Percentiles rank a stretch among this genome's conserved stretches.
These are phyloP conservation scores for Catagonus wagneri DNA, from an alignment of 2,113 vertebrate species.

Conservation along the genomic window DNA sequence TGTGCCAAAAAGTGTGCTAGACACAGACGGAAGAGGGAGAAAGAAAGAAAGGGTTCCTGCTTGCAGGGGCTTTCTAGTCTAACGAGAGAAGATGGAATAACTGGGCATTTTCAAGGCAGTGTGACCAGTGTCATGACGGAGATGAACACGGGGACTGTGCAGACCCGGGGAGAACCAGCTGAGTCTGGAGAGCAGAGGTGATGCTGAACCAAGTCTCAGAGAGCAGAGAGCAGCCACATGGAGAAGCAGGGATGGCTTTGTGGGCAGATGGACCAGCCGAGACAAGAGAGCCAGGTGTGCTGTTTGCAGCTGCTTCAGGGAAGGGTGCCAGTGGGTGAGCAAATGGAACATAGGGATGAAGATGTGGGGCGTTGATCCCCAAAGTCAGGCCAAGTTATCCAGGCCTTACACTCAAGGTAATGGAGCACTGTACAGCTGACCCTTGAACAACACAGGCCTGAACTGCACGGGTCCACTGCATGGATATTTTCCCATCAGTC, in stretches of 20 bases:
- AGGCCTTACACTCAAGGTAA: neutral
- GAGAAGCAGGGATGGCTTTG: neutral
- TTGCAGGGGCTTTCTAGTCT: neutral
- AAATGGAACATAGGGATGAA: neutral
- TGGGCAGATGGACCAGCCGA: neutral
- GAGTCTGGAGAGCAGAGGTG: neutral
- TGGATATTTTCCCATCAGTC: neutral
- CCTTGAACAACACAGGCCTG: neutral
- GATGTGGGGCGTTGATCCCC: neutral
- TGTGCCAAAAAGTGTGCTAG: neutral
- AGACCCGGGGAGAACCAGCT: neutral
- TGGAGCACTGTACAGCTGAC: neutral
- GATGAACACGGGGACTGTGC: neutral
- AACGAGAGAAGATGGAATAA: neutral
- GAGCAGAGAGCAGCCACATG: fast-evolving
- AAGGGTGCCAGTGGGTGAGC: neutral
- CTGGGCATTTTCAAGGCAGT: neutral
- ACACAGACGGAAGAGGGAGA: neutral
- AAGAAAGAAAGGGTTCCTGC: neutral
- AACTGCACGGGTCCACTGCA: neutral
- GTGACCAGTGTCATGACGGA: neutral
- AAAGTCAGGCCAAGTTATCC: neutral
- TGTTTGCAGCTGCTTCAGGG: neutral
- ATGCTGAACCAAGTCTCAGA: neutral
- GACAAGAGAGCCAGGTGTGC: no score